Evolutionary conservation across 2,888 invertebrate genomes (phyloP), one percentile per base, ranked within the genome.

Genomic region (Copidosoma aretas): DNA sequence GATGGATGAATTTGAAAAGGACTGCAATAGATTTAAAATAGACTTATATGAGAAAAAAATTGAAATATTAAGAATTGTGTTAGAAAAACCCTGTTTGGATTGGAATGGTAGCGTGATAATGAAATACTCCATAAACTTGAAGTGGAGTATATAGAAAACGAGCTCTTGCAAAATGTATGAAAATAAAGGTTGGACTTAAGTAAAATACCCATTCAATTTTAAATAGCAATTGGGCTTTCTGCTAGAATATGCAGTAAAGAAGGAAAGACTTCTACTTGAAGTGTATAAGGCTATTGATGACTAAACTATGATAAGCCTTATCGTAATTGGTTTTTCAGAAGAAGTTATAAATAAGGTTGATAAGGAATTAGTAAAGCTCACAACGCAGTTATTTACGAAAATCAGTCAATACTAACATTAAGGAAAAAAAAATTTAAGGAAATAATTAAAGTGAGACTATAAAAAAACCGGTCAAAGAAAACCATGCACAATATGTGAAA

Each of bases 1-100:
- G 73, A 22, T 75, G 43, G 70, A 71, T 43, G 71, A 63, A 41
- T 75, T 76, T 73, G 74, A 76, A 64, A 76, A 73, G 73, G n/a
- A 75, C 60, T 76, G 75, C 67, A 54, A 53, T 62, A 70, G 74
- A 60, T 74, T 73, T 46, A 71, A 72, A 60, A 68, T 75, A 64
- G 56, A 51, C 24, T n/a, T 71, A 58, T 70, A 74, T 67, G 70
- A 66, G 62, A 68, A 66, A 59, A 70, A 66, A 59, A 66, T 70
- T 62, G 70, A 70, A 59, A 62, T 66, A 12, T 53, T 70, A 15
- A 56, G 54, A 60, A n/a, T 62, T 41, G 51, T 66, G 19, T 22
- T 70, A 15, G 53, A 65, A 63, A 49, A 60, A 62, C 60, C 67
- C 66, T 56, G 62, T 51, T 22, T 24, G 51, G 60, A 75, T 61